These are phyloP conservation scores for Temnothorax rugatulus DNA, from an alignment of 2,888 invertebrate species.

Conservation along the genomic window DNA sequence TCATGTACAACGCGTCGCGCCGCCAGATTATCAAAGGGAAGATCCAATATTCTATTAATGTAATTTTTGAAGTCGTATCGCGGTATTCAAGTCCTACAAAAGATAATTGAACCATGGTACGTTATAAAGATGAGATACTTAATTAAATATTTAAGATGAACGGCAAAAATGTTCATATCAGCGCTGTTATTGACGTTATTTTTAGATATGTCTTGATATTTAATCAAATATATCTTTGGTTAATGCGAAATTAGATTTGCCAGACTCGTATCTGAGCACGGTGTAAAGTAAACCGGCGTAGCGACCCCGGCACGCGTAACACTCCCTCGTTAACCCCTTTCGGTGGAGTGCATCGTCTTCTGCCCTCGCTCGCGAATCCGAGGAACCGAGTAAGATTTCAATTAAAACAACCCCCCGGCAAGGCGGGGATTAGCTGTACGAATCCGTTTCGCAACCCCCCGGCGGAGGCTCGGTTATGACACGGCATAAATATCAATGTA, in stretches of 20 bases:
- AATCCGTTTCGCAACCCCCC: slow-evolving; percentile 80
- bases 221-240: slow-evolving; percentile 13
- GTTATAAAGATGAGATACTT: neutral
- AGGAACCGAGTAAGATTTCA: slow-evolving; percentile 84
- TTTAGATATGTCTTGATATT: neutral
- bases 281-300: slow-evolving; percentile 35
- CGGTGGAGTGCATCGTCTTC: slow-evolving; percentile 67
- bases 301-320: slow-evolving; percentile 69
- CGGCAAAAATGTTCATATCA: neutral
- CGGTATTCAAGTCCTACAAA: neutral
- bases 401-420: slow-evolving; percentile 85
- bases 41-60: neutral
- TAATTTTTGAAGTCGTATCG: neutral
- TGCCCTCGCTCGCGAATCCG: slow-evolving; percentile 69
- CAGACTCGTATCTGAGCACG: neutral
- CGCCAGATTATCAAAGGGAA: slow-evolving; percentile 12
- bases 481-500: slow-evolving; percentile 86
- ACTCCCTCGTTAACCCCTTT: slow-evolving; percentile 71
- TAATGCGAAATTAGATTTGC: slow-evolving; percentile 35
- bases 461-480: slow-evolving; percentile 84
- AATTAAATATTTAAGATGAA: neutral
- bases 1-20: slow-evolving; percentile 62
- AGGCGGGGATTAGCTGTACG: slow-evolving; percentile 85
- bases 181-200: too few relatives aligned
- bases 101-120: neutral